A percentile compares a stretch with the other conserved stretches of the same genome.
These are phyloP conservation scores for Leptura quadrifasciata DNA, from an alignment of 2,888 invertebrate species.

Conservation along the genomic window DNA sequence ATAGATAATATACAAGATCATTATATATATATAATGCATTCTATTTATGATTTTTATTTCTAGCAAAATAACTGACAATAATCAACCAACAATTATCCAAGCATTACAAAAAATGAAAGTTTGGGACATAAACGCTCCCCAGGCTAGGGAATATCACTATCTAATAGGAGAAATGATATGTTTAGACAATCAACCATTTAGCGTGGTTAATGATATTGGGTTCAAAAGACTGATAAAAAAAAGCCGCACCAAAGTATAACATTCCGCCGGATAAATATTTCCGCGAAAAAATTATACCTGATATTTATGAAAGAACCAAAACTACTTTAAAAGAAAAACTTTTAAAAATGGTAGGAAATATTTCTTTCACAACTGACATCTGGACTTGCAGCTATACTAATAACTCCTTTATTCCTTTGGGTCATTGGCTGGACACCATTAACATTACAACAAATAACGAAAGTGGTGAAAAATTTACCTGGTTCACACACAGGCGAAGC, in stretches of 20 bases:
- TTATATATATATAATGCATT: not conserved
- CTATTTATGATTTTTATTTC: not conserved
- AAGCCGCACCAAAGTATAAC: conserved; percentile 26
- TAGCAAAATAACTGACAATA: not conserved
- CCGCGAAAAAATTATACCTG: conserved; percentile 20
- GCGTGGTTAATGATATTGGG: conserved; percentile 61
- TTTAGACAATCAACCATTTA: conserved; percentile 63
- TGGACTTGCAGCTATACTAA: conserved; percentile 27
- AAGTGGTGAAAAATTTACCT: too few relatives aligned
- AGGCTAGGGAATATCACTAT: conserved; percentile 62
- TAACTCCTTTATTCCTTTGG: conserved; percentile 22
- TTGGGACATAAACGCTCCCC: conserved; percentile 58
- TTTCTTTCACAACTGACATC: conserved; percentile 25
- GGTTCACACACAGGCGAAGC: too few relatives aligned
- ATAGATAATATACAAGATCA: too few relatives aligned
- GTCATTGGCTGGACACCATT: conserved; percentile 10
- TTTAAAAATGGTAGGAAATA: conserved; percentile 1
- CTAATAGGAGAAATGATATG: conserved; percentile 67
- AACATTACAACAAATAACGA: conserved; percentile 5
- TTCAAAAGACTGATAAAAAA: too few relatives aligned
- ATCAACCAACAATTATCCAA: conserved; percentile 13
- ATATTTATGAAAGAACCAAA: conserved; percentile 31
- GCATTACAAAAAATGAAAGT: too few relatives aligned
- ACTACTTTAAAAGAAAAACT: conserved; percentile 31
- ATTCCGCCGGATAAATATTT: conserved; percentile 26